Evolutionary conservation across 1,140 invertebrate genomes (phyloP).

Genomic region (Lepidotrigona ventralis): DNA sequence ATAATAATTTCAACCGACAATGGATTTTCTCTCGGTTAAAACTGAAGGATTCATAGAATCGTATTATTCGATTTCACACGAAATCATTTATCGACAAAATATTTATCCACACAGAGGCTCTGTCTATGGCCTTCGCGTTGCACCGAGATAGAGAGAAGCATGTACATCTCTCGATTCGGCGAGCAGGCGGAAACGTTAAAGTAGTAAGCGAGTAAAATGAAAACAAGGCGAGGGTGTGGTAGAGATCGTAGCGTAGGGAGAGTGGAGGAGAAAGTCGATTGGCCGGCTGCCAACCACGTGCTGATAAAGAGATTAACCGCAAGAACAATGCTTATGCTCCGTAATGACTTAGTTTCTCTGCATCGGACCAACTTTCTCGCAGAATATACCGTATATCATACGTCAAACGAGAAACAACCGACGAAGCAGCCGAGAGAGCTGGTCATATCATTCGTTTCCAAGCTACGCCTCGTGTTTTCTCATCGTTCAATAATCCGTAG

Average conservation of each 20-base stretch:
- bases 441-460: not conserved
- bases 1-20: no score
- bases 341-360: constrained; percentile 26
- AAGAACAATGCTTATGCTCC: constrained; percentile 71
- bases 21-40: no score
- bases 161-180: not conserved
- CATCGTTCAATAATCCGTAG: not conserved
- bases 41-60: not conserved
- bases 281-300: constrained; percentile 70
- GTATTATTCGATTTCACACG: not conserved
- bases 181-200: not conserved
- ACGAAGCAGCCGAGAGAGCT: not conserved
- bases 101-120: not conserved
- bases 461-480: not conserved
- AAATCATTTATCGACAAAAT: no score
- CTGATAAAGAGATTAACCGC: constrained; percentile 75
- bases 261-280: constrained; percentile 57
- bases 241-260: constrained; percentile 11
- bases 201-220: constrained; percentile 22
- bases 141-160: not conserved
- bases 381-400: not conserved
- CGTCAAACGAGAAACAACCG: not conserved
- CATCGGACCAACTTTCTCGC: not conserved
- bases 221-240: constrained; percentile 44
- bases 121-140: not conserved